phyloP scores from a whole-genome alignment of 2,888 invertebrate genomes.

The Rhagophthalmus giganteus region DNA sequence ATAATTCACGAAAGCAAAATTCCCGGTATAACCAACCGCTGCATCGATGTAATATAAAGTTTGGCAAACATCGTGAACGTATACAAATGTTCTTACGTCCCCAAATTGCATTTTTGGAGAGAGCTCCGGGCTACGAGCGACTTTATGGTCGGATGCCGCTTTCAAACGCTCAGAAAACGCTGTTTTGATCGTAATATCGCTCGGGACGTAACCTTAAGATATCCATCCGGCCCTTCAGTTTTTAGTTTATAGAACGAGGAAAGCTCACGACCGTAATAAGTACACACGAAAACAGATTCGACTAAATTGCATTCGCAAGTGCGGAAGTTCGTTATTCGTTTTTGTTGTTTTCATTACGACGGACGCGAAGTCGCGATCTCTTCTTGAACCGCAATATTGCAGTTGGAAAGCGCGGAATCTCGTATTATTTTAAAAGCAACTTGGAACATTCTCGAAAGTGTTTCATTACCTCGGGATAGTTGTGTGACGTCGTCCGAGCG shows the following conservation, averaged over 20 bases:
- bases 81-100: conserved; percentile 31
- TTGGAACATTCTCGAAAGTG: not conserved
- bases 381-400: not conserved
- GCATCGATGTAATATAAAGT: conserved; percentile 27
- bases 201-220: conserved; percentile 20
- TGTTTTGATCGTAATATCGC: conserved; percentile 42
- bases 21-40: conserved; percentile 16
- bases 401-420: too few species aligned
- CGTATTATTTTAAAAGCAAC: not conserved
- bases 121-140: conserved; percentile 41
- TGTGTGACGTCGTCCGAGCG: too few species aligned
- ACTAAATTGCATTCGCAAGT: conserved; percentile 16
- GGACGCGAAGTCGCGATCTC: conserved; percentile 9
- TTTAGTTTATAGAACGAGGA: conserved; percentile 12
- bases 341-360: conserved; percentile 19
- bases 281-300: conserved; percentile 6
- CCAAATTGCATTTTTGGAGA: conserved; percentile 32
- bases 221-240: conserved; percentile 18
- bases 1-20: conserved; percentile 16
- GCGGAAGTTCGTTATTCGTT: conserved; percentile 20
- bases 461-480: too few species aligned
- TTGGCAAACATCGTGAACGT: conserved; percentile 29
- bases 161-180: conserved; percentile 36
- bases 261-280: not conserved
- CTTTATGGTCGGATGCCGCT: conserved; percentile 42